Conservation (phyloP, 2,888 invertebrate genomes). For the Dryobotodes eremita region DNA sequence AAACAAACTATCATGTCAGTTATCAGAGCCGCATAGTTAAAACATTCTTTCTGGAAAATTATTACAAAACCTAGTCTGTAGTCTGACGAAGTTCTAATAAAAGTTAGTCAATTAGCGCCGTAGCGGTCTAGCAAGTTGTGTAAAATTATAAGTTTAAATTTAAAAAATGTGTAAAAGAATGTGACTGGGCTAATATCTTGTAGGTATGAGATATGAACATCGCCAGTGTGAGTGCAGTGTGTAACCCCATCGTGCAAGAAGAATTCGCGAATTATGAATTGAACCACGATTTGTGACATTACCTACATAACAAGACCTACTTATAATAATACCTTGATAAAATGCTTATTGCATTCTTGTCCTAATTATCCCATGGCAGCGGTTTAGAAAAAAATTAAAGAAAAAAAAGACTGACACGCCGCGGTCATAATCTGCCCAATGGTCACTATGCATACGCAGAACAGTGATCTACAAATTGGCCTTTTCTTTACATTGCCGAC, state of each 20-base stretch:
- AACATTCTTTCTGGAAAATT: conserved; percentile 29
- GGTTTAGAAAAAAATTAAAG: not conserved
- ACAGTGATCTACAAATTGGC: not conserved
- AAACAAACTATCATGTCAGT: conserved; percentile 21
- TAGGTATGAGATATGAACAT: not conserved
- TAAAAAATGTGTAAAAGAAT: not conserved
- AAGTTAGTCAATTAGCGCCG: conserved; percentile 22
- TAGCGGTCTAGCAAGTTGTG: conserved; percentile 12
- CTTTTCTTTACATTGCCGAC: not conserved
- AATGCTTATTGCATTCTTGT: not conserved
- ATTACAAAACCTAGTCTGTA: conserved; percentile 7
- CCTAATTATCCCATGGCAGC: not conserved
- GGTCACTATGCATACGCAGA: not conserved
- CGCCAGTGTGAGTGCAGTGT: no score
- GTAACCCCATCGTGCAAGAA: no score
- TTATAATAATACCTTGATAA: not conserved
- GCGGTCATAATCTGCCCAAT: not conserved
- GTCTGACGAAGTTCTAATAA: conserved; percentile 11
- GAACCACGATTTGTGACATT: not conserved
- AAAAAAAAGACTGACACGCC: no score
- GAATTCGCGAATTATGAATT: not conserved
- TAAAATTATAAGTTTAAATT: conserved; percentile 18
- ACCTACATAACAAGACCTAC: not conserved
- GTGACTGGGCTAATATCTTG: conserved; percentile 88
- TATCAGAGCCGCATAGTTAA: conserved; percentile 26